A percentile compares a stretch with the other conserved stretches of the same genome.
These are phyloP conservation scores for Neopelma chrysocephalum DNA, from an alignment of 2,797 vertebrate genomes.

Conservation along the genomic window DNA sequence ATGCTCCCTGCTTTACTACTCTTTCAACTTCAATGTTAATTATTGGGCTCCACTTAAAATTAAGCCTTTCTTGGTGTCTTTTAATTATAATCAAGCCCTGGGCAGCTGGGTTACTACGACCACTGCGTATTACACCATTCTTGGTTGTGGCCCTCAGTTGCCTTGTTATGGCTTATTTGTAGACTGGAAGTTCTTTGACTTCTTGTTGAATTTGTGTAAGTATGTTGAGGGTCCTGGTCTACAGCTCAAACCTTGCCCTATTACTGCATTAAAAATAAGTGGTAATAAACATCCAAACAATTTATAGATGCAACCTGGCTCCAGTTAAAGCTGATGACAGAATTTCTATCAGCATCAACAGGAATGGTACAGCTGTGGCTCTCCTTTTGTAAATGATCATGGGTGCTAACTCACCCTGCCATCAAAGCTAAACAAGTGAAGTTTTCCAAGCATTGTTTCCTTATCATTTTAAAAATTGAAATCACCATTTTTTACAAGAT, in stretches of 20 bases:
- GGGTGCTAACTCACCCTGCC: background rate
- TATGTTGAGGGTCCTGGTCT: background rate
- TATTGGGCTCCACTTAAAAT: background rate
- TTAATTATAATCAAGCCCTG: slow-evolving; percentile 44
- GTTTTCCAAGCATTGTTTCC: background rate
- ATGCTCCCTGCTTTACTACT: slow-evolving; percentile 22
- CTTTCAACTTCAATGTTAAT: slow-evolving; percentile 51
- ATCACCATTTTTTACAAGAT: background rate
- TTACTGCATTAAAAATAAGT: background rate
- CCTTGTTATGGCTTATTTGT: background rate
- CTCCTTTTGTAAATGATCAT: background rate
- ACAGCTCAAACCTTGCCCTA: background rate
- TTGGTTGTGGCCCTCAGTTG: background rate
- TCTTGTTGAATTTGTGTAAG: background rate
- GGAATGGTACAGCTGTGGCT: background rate
- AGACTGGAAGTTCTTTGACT: background rate
- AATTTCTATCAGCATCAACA: background rate
- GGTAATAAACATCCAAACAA: background rate
- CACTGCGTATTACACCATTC: background rate
- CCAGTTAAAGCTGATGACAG: background rate
- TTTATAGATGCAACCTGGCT: background rate
- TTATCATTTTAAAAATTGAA: background rate
- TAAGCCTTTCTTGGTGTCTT: slow-evolving; percentile 32
- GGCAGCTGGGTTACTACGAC: background rate
- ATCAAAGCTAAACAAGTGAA: background rate